Percentiles rank a stretch among this genome's conserved stretches.
Evolutionary conservation across 2,113 vertebrate genomes (phyloP).

Genomic region (Tor tambroides): DNA sequence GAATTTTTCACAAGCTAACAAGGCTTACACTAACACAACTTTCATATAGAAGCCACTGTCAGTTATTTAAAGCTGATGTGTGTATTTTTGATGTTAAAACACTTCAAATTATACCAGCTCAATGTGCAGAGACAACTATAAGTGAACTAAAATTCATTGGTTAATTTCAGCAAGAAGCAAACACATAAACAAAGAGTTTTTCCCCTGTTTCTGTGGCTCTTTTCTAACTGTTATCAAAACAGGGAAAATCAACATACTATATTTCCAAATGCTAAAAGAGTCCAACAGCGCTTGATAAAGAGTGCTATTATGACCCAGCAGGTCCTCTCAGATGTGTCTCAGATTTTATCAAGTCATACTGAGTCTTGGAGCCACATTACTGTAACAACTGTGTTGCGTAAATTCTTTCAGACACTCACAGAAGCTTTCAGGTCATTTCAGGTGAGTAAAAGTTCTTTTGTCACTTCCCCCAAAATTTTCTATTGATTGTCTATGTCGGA

Average conservation of each 20-base stretch:
- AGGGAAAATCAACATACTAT: not conserved
- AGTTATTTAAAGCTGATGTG: not conserved
- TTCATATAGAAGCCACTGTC: not conserved
- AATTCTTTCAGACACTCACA: not conserved
- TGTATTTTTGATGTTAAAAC: not conserved
- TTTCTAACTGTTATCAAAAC: not conserved
- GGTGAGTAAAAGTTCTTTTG: not conserved
- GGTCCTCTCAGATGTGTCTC: not conserved
- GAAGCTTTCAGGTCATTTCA: not conserved
- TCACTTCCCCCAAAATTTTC: not conserved
- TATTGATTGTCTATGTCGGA: not conserved
- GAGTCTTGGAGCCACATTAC: not conserved
- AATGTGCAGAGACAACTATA: not conserved
- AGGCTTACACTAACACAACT: too few species aligned
- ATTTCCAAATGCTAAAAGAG: not conserved
- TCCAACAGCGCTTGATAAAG: slow-evolving; percentile 5
- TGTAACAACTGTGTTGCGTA: not conserved
- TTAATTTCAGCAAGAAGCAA: slow-evolving; percentile 6
- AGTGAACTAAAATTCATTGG: not conserved
- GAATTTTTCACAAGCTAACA: not conserved
- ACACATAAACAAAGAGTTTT: not conserved
- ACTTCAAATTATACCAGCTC: not conserved
- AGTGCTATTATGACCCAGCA: not conserved
- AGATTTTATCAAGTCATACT: not conserved
- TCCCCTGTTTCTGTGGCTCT: not conserved